Evolutionary conservation across 2,113 vertebrate species (phyloP), one percentile per base, ranked within the genome.

Genomic region (Bungarus multicinctus): DNA sequence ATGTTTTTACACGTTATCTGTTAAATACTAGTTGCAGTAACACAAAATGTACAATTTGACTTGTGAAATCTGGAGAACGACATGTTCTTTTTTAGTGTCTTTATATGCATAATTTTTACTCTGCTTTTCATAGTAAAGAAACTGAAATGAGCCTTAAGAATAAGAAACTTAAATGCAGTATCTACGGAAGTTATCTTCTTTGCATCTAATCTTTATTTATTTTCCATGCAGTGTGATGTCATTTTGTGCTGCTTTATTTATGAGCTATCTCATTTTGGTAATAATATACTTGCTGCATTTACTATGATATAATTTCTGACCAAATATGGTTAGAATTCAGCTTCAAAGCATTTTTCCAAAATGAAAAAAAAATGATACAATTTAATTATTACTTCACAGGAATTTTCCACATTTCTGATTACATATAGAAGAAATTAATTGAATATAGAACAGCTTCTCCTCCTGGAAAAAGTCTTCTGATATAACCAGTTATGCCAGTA

Each of bases 391-490:
- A 52, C 6, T 47, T 57, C 74, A 34, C 50, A 88, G 25, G 25
- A 88, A 52, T 86, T 2, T 52, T 92, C 0, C 0, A 10, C 52
- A 85, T 34, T 0, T 1, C 39, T 85, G 81, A 5, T 93, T 45
- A 4, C 0, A 0, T 25, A 30, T 53, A 34, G 55, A 1, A 10
- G 27, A 60, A 16, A 47, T 45, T 39, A 92, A 94, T 11, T 58
- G 27, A 5, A 43, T 86, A 11, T 20, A 53, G 18, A 88, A 18
- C 9, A 30, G 27, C 30, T 89, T 89, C 1, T 3, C 18, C 39
- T n/a, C 43, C 88, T 30, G 69, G 85, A 88, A 53, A 2, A 90
- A 25, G 64, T 54, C 25, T 25, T 23, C 6, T 74, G 47, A 30
- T 47, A 88, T 50, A 1, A 93, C 23, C 86, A 90, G 10, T 22